Conservation (phyloP, 2,797 vertebrate species). For the Siniperca scherzeri region DNA sequence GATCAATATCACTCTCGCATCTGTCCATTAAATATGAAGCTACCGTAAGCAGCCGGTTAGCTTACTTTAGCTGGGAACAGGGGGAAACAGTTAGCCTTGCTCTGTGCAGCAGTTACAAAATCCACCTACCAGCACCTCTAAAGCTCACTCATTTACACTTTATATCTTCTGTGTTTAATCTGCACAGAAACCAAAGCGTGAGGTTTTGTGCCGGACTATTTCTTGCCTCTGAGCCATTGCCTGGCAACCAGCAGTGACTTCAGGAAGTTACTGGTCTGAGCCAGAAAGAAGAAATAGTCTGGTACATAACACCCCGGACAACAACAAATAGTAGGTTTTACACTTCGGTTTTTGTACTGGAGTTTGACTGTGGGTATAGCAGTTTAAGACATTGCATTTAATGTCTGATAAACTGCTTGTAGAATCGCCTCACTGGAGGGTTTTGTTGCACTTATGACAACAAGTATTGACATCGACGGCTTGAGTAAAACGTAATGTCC, state of each 20-base stretch:
- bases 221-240: background rate
- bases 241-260: background rate
- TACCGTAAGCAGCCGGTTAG: background rate
- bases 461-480: too few relatives aligned
- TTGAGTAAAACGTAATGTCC: background rate
- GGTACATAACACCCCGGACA: background rate
- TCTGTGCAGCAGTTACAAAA: background rate
- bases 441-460: background rate
- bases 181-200: background rate
- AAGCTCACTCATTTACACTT: background rate
- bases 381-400: background rate
- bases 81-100: background rate
- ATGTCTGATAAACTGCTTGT: background rate
- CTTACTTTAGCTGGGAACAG: background rate
- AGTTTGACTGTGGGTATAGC: background rate
- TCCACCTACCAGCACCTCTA: background rate
- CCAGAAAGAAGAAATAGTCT: background rate
- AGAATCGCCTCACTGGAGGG: too few relatives aligned
- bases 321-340: background rate
- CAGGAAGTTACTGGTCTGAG: too few relatives aligned
- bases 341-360: too few relatives aligned
- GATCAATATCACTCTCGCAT: background rate
- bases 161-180: background rate
- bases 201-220: background rate
- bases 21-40: background rate